Percentiles rank a stretch among this genome's conserved stretches.
These are phyloP conservation scores for Drymonia ruficornis DNA, from an alignment of 2,888 invertebrate genomes.

Conservation along the genomic window DNA sequence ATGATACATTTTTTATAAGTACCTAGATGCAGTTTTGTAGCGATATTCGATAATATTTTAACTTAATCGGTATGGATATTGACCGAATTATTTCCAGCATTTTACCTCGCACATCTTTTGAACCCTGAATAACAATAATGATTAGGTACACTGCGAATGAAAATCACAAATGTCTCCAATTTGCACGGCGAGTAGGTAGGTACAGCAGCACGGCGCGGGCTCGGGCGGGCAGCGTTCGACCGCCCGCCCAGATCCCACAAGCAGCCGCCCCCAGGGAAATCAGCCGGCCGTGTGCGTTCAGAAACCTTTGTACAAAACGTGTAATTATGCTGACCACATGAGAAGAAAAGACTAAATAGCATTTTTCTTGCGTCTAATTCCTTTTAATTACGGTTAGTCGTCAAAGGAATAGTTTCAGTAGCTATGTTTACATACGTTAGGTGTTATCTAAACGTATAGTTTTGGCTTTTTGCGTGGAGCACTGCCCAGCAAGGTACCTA, in stretches of 20 bases:
- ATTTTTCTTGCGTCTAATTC: slow-evolving; percentile 32
- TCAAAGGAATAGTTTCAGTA: slow-evolving; percentile 11
- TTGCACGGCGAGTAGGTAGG: background rate
- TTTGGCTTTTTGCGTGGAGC: background rate
- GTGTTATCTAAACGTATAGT: background rate
- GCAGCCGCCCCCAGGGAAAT: slow-evolving; percentile 38
- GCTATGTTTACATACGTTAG: background rate
- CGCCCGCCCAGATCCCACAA: background rate
- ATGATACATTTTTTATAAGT: no score
- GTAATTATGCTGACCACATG: slow-evolving; percentile 41
- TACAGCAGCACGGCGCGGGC: no score
- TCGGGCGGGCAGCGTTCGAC: background rate
- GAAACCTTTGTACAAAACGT: slow-evolving; percentile 29
- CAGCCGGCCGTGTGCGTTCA: slow-evolving; percentile 26
- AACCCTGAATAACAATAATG: no score
- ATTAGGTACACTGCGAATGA: no score
- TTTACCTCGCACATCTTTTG: no score
- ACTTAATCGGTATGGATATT: no score
- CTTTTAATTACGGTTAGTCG: slow-evolving; percentile 27
- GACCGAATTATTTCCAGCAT: no score
- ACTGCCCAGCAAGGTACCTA: no score
- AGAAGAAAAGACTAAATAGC: slow-evolving; percentile 21
- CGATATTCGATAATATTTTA: no score
- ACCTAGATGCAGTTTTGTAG: no score
- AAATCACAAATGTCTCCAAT: background rate